A percentile compares a stretch with the other conserved stretches of the same genome.
Evolutionary conservation across 2,113 vertebrate species (phyloP).

Genomic region (Rafetus swinhoei): DNA sequence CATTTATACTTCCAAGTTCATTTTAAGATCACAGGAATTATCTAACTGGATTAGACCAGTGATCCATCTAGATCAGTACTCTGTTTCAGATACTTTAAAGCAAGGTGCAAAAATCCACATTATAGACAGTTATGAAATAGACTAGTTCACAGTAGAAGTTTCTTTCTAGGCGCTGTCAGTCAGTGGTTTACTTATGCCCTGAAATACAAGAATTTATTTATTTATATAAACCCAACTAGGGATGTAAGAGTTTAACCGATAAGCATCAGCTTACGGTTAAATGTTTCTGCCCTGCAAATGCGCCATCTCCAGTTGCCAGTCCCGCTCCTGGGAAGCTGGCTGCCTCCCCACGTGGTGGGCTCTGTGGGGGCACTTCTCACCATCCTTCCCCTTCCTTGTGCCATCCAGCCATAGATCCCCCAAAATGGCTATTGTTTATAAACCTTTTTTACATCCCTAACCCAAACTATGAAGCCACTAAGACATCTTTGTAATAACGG

Average conservation of each 20-base stretch:
- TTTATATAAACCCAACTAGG: too few species aligned
- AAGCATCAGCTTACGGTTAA: too few species aligned
- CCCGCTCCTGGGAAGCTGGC: too few species aligned
- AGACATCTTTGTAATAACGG: not conserved
- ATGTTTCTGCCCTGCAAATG: too few species aligned
- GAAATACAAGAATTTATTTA: not conserved
- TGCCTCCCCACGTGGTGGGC: too few species aligned
- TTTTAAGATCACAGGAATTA: not conserved
- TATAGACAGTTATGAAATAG: not conserved
- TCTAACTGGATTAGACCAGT: rapidly evolving
- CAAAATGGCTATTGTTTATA: too few species aligned
- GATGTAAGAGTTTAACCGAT: too few species aligned
- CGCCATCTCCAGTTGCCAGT: too few species aligned
- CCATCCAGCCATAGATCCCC: too few species aligned
- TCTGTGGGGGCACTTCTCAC: too few species aligned
- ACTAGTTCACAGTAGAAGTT: not conserved
- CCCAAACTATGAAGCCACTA: not conserved
- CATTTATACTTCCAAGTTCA: not conserved
- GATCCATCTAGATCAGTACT: not conserved
- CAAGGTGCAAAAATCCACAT: not conserved
- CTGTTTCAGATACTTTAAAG: not conserved
- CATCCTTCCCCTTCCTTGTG: too few species aligned
- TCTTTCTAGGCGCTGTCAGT: not conserved
- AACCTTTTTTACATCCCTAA: not conserved
- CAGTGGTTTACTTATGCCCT: not conserved